Percentiles rank a stretch among this genome's conserved stretches.
Evolutionary conservation across 2,888 invertebrate species (phyloP).

Genomic region (Cancer borealis): DNA sequence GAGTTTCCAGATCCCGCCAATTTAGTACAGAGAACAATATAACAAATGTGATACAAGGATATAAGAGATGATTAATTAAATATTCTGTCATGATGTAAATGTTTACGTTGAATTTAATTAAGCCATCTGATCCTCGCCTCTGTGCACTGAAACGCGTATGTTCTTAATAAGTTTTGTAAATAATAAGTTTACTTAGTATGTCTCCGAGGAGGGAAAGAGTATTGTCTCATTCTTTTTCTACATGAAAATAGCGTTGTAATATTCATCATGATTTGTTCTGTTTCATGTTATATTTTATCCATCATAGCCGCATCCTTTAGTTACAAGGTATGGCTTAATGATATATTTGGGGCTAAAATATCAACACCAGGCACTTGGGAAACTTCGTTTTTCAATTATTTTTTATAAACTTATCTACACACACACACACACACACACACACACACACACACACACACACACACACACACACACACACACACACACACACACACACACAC

Average conservation of each 20-base stretch:
- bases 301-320: not conserved
- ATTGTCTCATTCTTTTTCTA: not conserved
- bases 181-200: not conserved
- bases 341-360: not conserved
- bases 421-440: too few relatives aligned
- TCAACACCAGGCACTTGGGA: not conserved
- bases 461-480: too few relatives aligned
- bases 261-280: not conserved
- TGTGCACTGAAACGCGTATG: not conserved
- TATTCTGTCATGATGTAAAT: not conserved
- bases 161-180: not conserved
- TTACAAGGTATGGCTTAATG: not conserved
- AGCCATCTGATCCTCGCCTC: not conserved
- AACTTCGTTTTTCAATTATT: not conserved
- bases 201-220: not conserved
- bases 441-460: too few relatives aligned
- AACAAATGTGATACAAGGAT: not conserved
- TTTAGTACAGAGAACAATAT: not conserved
- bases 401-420: too few relatives aligned
- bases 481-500: too few relatives aligned
- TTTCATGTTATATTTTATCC: not conserved
- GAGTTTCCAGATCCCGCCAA: not conserved
- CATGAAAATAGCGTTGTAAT: not conserved
- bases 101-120: not conserved
- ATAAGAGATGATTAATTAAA: not conserved